Evolutionary conservation across 2,113 vertebrate species (phyloP).

Genomic region (Pluvialis apricaria): DNA sequence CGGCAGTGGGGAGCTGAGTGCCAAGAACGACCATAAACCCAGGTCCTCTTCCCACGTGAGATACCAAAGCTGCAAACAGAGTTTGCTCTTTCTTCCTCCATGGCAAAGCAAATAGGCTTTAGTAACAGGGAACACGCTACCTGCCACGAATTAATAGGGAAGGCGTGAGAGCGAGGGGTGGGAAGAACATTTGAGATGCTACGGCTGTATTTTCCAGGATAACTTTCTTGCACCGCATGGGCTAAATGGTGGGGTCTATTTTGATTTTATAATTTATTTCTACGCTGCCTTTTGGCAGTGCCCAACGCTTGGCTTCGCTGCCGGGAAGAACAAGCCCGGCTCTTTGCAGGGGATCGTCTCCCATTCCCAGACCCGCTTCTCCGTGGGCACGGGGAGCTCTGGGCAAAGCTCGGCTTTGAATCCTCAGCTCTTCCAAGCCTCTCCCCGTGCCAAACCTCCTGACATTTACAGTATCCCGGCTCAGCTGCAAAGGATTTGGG

Average conservation of each 20-base stretch:
- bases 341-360: neutral
- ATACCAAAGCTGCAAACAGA: neutral
- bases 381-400: accelerated
- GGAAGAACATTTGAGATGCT: neutral
- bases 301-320: neutral
- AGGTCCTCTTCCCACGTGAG: neutral
- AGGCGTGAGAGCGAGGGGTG: neutral
- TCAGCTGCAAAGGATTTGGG: neutral
- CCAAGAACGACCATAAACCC: neutral
- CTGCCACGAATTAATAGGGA: neutral
- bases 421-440: accelerated
- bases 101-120: neutral
- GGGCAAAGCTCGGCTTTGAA: neutral
- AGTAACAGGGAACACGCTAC: neutral
- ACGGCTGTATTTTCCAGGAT: neutral
- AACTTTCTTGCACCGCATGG: neutral
- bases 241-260: neutral
- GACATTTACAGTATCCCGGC: neutral
- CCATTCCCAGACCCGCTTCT: neutral
- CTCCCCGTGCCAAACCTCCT: neutral
- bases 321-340: neutral
- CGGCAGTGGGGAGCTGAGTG: accelerated
- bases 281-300: neutral
- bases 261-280: neutral
- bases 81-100: neutral